Conservation (phyloP, 2,113 vertebrate genomes). For the Steatornis caripensis region DNA sequence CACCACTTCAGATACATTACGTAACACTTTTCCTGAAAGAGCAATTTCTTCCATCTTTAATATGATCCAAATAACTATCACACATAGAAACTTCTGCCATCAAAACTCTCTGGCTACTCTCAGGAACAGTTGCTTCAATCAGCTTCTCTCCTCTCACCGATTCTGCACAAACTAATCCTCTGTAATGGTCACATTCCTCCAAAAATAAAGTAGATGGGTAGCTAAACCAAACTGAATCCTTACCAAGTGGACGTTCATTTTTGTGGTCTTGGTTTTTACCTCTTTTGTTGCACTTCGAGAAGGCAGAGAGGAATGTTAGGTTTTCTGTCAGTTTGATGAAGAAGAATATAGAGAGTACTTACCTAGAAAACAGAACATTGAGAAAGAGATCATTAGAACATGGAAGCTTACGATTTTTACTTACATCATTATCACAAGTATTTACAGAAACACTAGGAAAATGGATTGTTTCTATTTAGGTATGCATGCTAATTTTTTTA, state of each 20-base stretch:
- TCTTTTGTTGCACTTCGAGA: neutral
- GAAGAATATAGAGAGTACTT: constrained; percentile 66
- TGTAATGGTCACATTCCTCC: accelerated
- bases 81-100: neutral
- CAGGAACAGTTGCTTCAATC: neutral
- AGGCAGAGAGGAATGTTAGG: neutral
- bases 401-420: neutral
- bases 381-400: constrained; percentile 5
- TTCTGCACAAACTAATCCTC: neutral
- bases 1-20: neutral
- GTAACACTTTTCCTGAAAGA: neutral
- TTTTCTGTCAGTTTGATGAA: constrained; percentile 54
- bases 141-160: neutral
- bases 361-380: constrained; percentile 67
- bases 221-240: neutral
- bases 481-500: neutral
- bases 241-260: neutral
- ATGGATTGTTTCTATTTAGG: neutral
- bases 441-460: neutral
- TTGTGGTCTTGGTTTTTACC: neutral
- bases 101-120: neutral
- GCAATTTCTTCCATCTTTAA: neutral
- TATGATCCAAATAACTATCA: neutral
- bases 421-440: neutral
- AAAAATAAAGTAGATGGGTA: neutral